These are phyloP conservation scores for Rugalucina vietnamica DNA, from an alignment of 2,888 invertebrate species.

Conservation along the genomic window DNA sequence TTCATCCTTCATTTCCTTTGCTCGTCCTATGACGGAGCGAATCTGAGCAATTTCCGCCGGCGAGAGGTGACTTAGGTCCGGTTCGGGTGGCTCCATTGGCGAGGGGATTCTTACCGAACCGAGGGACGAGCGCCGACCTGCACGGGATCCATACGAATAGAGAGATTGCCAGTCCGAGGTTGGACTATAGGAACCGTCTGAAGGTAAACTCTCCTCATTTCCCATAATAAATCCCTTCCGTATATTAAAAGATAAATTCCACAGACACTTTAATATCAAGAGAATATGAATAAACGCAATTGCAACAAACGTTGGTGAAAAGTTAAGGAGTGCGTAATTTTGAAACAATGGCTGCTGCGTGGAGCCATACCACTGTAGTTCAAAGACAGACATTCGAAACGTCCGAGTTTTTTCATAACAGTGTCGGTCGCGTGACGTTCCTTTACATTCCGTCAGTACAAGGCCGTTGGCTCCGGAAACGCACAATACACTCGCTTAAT, in stretches of 20 bases:
- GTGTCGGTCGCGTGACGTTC: neutral
- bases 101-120: conserved; percentile 77
- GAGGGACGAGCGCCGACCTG: conserved; percentile 74
- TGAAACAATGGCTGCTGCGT: neutral
- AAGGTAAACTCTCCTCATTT: conserved; percentile 71
- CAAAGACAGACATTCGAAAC: neutral
- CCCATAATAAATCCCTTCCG: conserved; percentile 57
- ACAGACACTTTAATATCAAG: neutral
- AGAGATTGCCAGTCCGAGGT: conserved; percentile 77
- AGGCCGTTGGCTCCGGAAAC: neutral
- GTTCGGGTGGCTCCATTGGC: conserved; percentile 84
- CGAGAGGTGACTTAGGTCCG: conserved; percentile 87
- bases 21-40: conserved; percentile 87
- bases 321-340: neutral
- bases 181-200: conserved; percentile 64
- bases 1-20: conserved; percentile 84
- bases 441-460: neutral
- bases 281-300: neutral
- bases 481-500: neutral
- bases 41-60: conserved; percentile 87
- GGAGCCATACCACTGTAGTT: neutral
- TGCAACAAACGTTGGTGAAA: neutral
- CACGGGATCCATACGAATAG: conserved; percentile 74
- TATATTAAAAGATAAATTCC: neutral
- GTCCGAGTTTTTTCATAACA: neutral